phyloP scores from a whole-genome alignment of 2,797 vertebrate genomes.

The Australoheros facetus region DNA sequence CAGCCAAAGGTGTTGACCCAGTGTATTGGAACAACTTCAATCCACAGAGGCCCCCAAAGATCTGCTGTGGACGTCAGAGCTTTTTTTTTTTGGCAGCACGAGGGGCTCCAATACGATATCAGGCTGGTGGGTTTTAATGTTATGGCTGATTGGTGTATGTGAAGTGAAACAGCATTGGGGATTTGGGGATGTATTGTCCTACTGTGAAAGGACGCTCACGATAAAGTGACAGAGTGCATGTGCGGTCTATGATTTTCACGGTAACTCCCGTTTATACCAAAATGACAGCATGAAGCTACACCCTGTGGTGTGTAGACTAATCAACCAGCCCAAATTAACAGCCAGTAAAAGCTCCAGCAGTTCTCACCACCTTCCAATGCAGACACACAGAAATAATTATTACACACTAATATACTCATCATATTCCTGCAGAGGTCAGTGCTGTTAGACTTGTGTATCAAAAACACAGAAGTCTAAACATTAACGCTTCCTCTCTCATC shows the following conservation, averaged over 20 bases:
- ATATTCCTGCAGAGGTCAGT: constrained; percentile 56
- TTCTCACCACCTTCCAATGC: constrained; percentile 43
- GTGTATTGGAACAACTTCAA: not conserved
- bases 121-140: not conserved
- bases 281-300: constrained; percentile 58
- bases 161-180: constrained; percentile 3
- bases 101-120: not conserved
- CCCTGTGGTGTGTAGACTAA: constrained; percentile 29
- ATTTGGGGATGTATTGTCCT: constrained; percentile 27
- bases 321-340: constrained; percentile 38
- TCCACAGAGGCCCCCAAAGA: not conserved
- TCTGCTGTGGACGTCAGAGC: not conserved
- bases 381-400: constrained; percentile 58
- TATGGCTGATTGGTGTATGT: constrained; percentile 1
- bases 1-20: not conserved
- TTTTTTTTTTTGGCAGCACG: not conserved
- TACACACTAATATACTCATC: constrained; percentile 56
- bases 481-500: constrained; percentile 60
- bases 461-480: constrained; percentile 40
- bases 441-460: constrained; percentile 41
- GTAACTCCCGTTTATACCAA: constrained; percentile 47
- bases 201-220: constrained; percentile 30
- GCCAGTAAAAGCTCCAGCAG: constrained; percentile 17
- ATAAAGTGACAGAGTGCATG: constrained; percentile 24
- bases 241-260: constrained; percentile 1